Evolutionary conservation across 1,140 invertebrate species (phyloP).

Genomic region (Samia ricini): DNA sequence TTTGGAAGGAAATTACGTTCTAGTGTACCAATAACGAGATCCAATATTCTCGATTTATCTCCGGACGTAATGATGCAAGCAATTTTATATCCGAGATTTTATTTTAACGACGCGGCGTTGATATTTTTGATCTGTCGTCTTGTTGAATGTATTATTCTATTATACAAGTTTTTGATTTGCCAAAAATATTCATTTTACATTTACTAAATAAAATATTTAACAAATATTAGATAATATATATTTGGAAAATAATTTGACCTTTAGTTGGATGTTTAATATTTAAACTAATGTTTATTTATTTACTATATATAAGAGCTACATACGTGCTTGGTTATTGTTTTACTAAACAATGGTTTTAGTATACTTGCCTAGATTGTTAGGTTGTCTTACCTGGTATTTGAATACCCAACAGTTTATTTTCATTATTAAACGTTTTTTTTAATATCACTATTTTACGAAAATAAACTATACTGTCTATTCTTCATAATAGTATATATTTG

Average conservation of each 20-base stretch:
- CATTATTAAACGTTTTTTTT: too few relatives aligned
- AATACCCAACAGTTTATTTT: too few relatives aligned
- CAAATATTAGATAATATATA: neutral
- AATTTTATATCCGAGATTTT: conserved; percentile 28
- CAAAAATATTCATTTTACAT: neutral
- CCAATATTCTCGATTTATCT: conserved; percentile 42
- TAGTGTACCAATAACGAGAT: conserved; percentile 9
- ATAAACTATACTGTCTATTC: too few relatives aligned
- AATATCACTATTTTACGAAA: too few relatives aligned
- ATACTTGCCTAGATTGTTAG: too few relatives aligned
- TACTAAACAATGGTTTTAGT: too few relatives aligned
- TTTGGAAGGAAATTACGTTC: conserved; percentile 12
- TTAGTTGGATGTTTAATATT: neutral
- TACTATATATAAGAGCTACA: neutral
- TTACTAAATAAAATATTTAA: neutral
- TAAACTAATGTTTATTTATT: neutral
- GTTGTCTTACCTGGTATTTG: too few relatives aligned
- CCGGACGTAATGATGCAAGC: conserved; percentile 35
- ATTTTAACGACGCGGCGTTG: conserved; percentile 10
- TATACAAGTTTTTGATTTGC: neutral
- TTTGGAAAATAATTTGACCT: neutral
- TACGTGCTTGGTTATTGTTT: too few relatives aligned
- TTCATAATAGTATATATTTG: too few relatives aligned
- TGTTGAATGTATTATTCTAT: neutral
- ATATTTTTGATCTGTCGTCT: conserved; percentile 5